These are phyloP conservation scores for Andinoacara biseriatus DNA, from an alignment of 2,113 vertebrate species.

Conservation along the genomic window DNA sequence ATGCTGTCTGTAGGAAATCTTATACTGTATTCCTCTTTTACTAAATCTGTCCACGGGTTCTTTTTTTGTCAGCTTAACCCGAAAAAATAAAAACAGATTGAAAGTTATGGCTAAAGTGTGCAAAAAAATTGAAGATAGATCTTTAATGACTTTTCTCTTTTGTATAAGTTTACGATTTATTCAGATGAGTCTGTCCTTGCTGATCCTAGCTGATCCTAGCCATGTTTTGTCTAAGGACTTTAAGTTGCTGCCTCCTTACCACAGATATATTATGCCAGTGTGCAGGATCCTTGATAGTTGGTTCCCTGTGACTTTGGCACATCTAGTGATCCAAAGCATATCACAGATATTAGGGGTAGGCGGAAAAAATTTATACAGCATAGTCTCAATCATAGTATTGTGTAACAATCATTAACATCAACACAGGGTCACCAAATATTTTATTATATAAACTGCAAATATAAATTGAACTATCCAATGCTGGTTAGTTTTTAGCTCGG, in stretches of 20 bases:
- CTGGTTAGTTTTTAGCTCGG: too few relatives aligned
- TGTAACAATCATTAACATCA: not conserved
- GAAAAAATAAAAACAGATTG: not conserved
- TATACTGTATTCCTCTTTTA: not conserved
- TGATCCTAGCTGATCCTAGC: not conserved
- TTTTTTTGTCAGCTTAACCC: not conserved
- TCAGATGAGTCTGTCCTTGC: not conserved
- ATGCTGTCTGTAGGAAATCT: not conserved
- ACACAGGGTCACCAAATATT: not conserved
- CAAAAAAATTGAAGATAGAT: not conserved
- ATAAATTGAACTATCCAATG: not conserved
- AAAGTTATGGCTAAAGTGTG: not conserved
- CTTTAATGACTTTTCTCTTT: not conserved
- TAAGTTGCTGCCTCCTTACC: not conserved
- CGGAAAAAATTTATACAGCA: too few relatives aligned
- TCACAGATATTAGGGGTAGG: not conserved
- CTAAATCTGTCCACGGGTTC: not conserved
- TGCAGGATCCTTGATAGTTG: not conserved
- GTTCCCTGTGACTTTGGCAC: not conserved
- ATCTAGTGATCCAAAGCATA: not conserved
- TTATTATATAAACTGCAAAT: not conserved
- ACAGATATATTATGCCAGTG: not conserved
- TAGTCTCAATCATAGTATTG: too few relatives aligned
- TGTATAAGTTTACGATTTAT: not conserved
- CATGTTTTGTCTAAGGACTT: not conserved